phyloP scores from a whole-genome alignment of 92 coral and sea anemone species.

The Epizoanthus rinbou region DNA sequence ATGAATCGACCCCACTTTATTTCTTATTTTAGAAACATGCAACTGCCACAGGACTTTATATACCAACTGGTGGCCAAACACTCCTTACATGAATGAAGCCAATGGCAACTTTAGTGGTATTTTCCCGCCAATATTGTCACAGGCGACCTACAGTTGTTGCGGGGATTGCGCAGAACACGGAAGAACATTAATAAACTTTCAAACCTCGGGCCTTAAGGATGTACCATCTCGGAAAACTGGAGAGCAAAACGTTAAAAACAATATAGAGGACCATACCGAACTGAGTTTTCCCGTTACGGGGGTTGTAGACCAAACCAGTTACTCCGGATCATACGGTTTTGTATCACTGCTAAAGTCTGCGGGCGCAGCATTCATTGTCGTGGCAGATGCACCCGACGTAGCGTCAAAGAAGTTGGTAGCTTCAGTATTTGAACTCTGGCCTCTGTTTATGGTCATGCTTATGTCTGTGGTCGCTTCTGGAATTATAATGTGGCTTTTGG shows the following conservation, averaged over 20 bases:
- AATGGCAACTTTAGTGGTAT: slow-evolving; percentile 65
- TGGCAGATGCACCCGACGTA: slow-evolving; percentile 63
- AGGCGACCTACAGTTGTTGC: slow-evolving; percentile 65
- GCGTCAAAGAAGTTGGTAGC: slow-evolving; percentile 68
- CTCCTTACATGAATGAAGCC: slow-evolving; percentile 69
- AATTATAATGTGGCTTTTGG: slow-evolving; percentile 84
- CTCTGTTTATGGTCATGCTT: slow-evolving; percentile 69
- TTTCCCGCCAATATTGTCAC: slow-evolving; percentile 72
- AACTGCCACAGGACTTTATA: slow-evolving; percentile 71
- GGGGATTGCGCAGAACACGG: slow-evolving; percentile 72
- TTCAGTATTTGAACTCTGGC: slow-evolving; percentile 81
- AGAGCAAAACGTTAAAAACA: slow-evolving; percentile 57
- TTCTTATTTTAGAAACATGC: slow-evolving; percentile 79
- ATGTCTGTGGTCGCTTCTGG: slow-evolving; percentile 85
- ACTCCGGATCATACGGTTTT: slow-evolving; percentile 71
- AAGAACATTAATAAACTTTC: slow-evolving; percentile 56
- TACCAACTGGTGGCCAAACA: slow-evolving; percentile 89
- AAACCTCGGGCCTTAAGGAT: slow-evolving; percentile 38
- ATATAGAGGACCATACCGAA: slow-evolving; percentile 63
- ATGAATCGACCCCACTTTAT: background rate
- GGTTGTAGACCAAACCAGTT: slow-evolving; percentile 54
- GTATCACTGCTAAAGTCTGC: slow-evolving; percentile 84
- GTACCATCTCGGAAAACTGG: slow-evolving; percentile 23
- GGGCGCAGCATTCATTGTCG: slow-evolving; percentile 81
- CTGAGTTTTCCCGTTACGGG: slow-evolving; percentile 84